Evolutionary conservation across 2,797 vertebrate species (phyloP).

Genomic region (Myiotriccus ornatus): DNA sequence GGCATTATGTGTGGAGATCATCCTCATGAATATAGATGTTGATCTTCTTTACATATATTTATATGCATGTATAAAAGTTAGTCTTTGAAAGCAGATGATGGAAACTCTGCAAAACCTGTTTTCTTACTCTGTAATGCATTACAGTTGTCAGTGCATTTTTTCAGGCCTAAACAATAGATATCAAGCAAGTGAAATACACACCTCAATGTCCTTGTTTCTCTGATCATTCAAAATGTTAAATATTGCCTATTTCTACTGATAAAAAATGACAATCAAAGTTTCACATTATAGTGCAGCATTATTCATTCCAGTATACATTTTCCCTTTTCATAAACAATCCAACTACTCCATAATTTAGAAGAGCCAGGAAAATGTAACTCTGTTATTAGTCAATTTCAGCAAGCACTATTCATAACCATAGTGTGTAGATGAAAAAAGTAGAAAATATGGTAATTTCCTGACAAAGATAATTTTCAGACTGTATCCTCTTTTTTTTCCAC

Average conservation of each 20-base stretch:
- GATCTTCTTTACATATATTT: background rate
- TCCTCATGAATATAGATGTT: background rate
- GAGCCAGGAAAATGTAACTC: background rate
- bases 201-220: background rate
- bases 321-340: background rate
- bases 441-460: background rate
- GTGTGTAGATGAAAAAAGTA: background rate
- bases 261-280: background rate
- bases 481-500: background rate
- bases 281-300: background rate
- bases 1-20: background rate
- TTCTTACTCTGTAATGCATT: background rate
- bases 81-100: background rate
- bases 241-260: background rate
- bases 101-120: background rate
- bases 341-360: background rate
- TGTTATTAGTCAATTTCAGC: background rate
- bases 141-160: background rate
- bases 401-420: background rate
- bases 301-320: background rate
- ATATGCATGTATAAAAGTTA: background rate
- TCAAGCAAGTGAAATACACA: background rate
- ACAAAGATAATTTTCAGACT: background rate
- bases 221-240: background rate
- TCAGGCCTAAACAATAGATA: background rate